phyloP scores from a whole-genome alignment of 2,113 vertebrate genomes.

The Tricholaema leucomelas region DNA sequence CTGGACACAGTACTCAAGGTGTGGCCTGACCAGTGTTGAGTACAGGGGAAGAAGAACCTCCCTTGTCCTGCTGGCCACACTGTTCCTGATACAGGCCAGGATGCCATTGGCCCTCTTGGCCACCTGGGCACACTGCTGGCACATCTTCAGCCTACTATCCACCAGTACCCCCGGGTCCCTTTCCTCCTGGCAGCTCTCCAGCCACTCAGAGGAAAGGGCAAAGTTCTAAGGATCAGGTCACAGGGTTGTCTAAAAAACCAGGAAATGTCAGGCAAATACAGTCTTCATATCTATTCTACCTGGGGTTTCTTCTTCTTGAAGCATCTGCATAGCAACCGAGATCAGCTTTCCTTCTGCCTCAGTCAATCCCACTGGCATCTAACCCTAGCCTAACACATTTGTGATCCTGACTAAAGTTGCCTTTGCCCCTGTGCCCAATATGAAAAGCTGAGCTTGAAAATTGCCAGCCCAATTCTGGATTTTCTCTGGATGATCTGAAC shows the following conservation, averaged over 20 bases:
- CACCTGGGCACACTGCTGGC: no score
- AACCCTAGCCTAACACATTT: not conserved
- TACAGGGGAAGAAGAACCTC: no score
- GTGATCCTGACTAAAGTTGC: not conserved
- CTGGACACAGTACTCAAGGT: no score
- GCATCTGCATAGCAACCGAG: not conserved
- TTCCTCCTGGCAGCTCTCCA: no score
- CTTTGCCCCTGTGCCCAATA: not conserved
- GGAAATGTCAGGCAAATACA: conserved; percentile 9
- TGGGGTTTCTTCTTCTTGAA: not conserved
- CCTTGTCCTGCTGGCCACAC: no score
- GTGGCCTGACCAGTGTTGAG: no score
- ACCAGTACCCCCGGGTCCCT: no score
- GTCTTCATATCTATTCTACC: not conserved
- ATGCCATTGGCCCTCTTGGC: no score
- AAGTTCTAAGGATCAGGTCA: not conserved
- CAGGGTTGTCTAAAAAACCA: not conserved
- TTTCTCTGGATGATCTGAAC: rapidly evolving
- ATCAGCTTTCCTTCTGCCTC: not conserved
- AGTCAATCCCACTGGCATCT: not conserved
- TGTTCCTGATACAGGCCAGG: no score
- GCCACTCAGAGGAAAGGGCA: no score
- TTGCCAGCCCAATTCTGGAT: not conserved
- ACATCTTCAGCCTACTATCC: no score
- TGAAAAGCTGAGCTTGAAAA: not conserved